Base-by-base conservation (phyloP, 2,888 invertebrate species). In the Meteorus colon region DNA sequence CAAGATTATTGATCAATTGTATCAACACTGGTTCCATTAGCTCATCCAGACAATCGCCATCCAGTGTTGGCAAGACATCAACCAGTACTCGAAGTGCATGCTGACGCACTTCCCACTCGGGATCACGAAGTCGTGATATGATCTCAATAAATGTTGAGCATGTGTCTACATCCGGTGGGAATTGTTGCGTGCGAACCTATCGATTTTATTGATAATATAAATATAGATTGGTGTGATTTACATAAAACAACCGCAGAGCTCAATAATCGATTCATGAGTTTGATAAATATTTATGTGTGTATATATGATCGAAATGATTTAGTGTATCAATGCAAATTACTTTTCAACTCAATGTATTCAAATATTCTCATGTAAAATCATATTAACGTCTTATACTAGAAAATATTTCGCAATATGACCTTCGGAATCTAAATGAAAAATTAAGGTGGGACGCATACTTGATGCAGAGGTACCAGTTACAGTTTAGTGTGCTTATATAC, bases 21-120 rank as follows among this genome's bases (percentile, higher is more conserved):
- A 93, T 92, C 62, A 94, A 89, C 67, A 94, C 88, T 14, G 90
- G 89, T 73, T 91, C 90, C 91, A 96, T 94, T 75, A 94, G 93
- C 77, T 92, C 91, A 81, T 96, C 94, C 19, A 96, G 91, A 72
- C 92, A 92, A 69, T 92, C 92, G 63, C 81, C 81, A 31, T 86
- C 86, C 79, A 96, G 92, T 59, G 95, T 93, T 4, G 96, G 95
- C 67, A 96, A 91, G 1, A 96, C 92, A 89, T 96, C 96, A 37
- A 94, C 93, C 51, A 96, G 92, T 10, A 96, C 95, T 71, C 96
- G 90, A 6, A 96, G 90, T 34, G 96, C 96, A 88, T 96, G 95
- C 80, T 96, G 94, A 12, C 96, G 92, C 48, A 96, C 96, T 89
- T 96, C 95, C 93, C 95, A 95, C 88, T 96, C 96, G 1, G 95